Percentiles rank a stretch among this genome's conserved stretches.
phyloP scores from a whole-genome alignment of 2,797 vertebrate genomes.

The Labeo calbasu region DNA sequence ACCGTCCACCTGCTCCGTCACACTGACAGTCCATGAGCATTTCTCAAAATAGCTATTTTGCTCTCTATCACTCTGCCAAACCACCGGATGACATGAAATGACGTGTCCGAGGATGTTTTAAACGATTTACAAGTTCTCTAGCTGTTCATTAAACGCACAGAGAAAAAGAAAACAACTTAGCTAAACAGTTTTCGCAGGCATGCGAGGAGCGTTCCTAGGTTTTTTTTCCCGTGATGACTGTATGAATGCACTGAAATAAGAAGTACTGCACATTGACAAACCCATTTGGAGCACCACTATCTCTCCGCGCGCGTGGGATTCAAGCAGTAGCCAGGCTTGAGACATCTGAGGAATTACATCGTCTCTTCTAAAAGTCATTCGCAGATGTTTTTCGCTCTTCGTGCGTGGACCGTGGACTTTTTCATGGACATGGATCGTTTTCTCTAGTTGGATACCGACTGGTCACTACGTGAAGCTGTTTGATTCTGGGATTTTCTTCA shows the following conservation, averaged over 20 bases:
- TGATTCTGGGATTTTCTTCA: constrained; percentile 72
- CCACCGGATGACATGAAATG: constrained; percentile 64
- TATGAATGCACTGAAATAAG: constrained; percentile 42
- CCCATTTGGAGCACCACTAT: constrained; percentile 72
- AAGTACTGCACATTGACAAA: constrained; percentile 68
- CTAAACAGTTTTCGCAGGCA: constrained; percentile 28
- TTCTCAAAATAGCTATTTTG: constrained; percentile 55
- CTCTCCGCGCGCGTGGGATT: constrained; percentile 73
- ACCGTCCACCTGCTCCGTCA: constrained; percentile 78
- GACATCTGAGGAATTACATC: constrained; percentile 75
- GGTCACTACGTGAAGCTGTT: constrained; percentile 60
- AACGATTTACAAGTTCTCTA: constrained; percentile 14
- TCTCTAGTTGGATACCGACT: constrained; percentile 75
- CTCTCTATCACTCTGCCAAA: constrained; percentile 49
- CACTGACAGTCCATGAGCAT: constrained; percentile 68
- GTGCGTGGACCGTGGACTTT: constrained; percentile 71
- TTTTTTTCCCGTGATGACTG: constrained; percentile 42
- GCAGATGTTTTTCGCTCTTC: constrained; percentile 59
- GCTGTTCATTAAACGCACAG: constrained; percentile 11
- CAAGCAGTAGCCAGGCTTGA: constrained; percentile 63
- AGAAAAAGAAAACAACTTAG: constrained; percentile 44
- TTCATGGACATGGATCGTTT: constrained; percentile 77
- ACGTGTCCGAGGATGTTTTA: constrained; percentile 50
- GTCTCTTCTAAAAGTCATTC: constrained; percentile 72
- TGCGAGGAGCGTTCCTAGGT: constrained; percentile 46